Evolutionary conservation across 2,797 vertebrate species (phyloP), one percentile per base, ranked within the genome.

Genomic region (Pipistrellus pygmaeus): DNA sequence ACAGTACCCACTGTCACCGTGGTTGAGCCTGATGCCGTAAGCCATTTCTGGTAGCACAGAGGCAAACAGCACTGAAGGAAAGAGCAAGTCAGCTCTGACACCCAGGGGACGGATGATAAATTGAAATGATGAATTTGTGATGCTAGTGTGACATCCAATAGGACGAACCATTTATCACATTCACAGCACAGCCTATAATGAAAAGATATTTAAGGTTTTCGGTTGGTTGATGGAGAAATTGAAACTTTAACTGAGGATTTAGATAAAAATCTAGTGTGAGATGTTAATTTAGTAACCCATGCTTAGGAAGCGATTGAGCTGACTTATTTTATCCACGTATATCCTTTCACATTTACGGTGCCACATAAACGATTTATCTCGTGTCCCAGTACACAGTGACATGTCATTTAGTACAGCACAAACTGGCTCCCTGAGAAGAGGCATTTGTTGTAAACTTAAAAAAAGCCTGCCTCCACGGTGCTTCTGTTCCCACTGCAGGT

Each of bases 151-250:
- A 60, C 60, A 62, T 46, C 27, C 20, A 7, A 55, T 30, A 44
- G 83, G 85, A 72, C n/a, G 55, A 60, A 66, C 60, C 78, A 64
- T 85, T 90, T 55, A 68, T 92, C 90, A 95, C 4, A 18, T n/a
- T 60, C 51, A 48, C 44, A 78, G 38, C 72, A 51, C 51, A 51
- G 21, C 41, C 30, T 11, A 18, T n/a, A 5, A 20, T 44, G 41
- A 17, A 23, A 60, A 71, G 55, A 84, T 44, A n/a, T 35, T 32
- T 6, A 41, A 80, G 55, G 81, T 8, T 53, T 78, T 30, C 0
- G 0, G 44, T 35, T 78, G 51, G 44, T 41, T 30, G 38, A 66
- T 20, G 17, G 46, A 10, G 30, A 94, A 96, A 86, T 25, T 48
- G 78, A 69, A 89, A 62, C 32, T 75, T 90, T 66, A 73, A 53